Evolutionary conservation across 2,113 vertebrate genomes (phyloP).

Genomic region (Thermophis baileyi): DNA sequence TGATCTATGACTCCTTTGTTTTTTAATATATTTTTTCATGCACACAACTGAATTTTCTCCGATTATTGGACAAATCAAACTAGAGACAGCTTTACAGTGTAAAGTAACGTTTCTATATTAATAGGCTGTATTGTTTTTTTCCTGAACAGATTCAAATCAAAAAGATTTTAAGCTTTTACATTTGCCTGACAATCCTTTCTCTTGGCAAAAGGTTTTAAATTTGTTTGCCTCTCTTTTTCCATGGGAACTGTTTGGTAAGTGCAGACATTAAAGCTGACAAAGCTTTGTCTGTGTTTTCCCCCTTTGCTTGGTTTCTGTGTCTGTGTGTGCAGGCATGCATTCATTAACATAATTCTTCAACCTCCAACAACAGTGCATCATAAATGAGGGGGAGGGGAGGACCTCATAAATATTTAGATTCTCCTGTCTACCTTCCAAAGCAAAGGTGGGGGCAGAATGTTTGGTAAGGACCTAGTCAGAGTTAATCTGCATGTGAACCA

Average conservation of each 20-base stretch:
- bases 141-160: slow-evolving; percentile 51
- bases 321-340: slow-evolving; percentile 81
- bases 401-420: slow-evolving; percentile 79
- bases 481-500: slow-evolving; percentile 81
- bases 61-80: slow-evolving; percentile 15
- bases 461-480: slow-evolving; percentile 62
- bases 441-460: slow-evolving; percentile 48
- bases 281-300: slow-evolving; percentile 58
- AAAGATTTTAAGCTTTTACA: slow-evolving; percentile 64
- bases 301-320: slow-evolving; percentile 74
- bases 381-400: slow-evolving; percentile 60
- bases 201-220: slow-evolving; percentile 71
- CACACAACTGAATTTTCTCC: slow-evolving; percentile 10
- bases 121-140: slow-evolving; percentile 43
- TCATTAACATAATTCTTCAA: slow-evolving; percentile 78
- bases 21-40: neutral
- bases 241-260: slow-evolving; percentile 73
- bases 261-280: slow-evolving; percentile 61
- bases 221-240: slow-evolving; percentile 50
- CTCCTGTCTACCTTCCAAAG: slow-evolving; percentile 63
- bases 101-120: slow-evolving; percentile 51
- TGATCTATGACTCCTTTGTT: neutral
- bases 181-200: slow-evolving; percentile 62
- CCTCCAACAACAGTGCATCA: slow-evolving; percentile 73
- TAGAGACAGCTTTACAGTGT: slow-evolving; percentile 17